Conservation (phyloP, 35 echinoderm and acorn worm genomes). For the Patiria miniata region DNA sequence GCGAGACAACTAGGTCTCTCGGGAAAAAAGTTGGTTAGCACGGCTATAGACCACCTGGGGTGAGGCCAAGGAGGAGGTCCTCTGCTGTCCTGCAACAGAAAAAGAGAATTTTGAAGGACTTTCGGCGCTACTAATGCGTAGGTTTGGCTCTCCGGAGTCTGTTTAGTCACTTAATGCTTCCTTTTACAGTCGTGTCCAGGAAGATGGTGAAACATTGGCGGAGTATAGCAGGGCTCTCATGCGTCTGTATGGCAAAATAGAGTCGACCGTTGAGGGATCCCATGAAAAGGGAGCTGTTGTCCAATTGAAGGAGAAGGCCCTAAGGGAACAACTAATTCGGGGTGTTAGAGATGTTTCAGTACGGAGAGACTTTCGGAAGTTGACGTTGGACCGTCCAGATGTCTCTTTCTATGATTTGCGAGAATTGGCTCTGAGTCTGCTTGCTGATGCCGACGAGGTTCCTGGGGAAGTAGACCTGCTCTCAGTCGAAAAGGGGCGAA, state of each 20-base stretch:
- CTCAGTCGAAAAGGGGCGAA: no score
- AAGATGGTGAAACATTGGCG: not conserved
- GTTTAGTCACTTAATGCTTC: not conserved
- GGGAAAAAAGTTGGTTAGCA: not conserved
- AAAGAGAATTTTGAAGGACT: not conserved
- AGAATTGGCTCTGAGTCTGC: not conserved
- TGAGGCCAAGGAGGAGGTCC: not conserved
- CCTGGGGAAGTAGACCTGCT: no score
- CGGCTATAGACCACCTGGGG: not conserved
- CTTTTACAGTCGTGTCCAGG: not conserved
- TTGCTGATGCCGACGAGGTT: not conserved
- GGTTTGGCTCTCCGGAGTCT: not conserved
- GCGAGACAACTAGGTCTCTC: not conserved
- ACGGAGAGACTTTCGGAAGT: not conserved
- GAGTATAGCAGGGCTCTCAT: constrained; percentile 1
- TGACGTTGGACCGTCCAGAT: not conserved
- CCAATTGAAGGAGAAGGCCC: not conserved
- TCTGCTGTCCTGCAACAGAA: not conserved
- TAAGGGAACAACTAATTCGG: not conserved
- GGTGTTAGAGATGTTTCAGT: not conserved
- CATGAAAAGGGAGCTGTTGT: not conserved
- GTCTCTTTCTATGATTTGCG: not conserved
- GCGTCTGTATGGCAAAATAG: not conserved
- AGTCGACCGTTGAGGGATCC: not conserved
- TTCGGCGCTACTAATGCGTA: not conserved